Percentiles rank a stretch among this genome's conserved stretches.
Evolutionary conservation across 2,888 invertebrate species (phyloP).

Genomic region (Agrochola circellaris): DNA sequence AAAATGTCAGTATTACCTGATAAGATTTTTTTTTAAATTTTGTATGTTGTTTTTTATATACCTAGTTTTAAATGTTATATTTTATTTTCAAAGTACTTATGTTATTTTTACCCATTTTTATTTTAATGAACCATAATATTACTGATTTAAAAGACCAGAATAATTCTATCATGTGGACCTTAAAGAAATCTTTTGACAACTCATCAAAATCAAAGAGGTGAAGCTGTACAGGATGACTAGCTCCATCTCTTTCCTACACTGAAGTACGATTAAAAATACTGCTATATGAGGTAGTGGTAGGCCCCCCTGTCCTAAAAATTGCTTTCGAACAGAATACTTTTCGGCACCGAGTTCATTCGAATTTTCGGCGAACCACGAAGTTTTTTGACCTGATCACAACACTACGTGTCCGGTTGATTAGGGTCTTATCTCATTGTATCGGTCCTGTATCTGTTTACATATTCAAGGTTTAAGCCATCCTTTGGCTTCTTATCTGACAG

Average conservation of each 20-base stretch:
- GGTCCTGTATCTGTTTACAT: slow-evolving; percentile 36
- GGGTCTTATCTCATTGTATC: slow-evolving; percentile 37
- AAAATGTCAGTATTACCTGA: too few relatives aligned
- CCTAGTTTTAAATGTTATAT: too few relatives aligned
- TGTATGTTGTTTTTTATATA: background rate
- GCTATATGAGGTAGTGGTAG: background rate
- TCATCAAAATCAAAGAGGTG: background rate
- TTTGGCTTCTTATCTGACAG: slow-evolving; percentile 15
- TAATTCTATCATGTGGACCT: too few relatives aligned
- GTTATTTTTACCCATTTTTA: background rate
- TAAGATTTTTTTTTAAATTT: background rate
- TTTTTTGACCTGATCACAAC: slow-evolving; percentile 7
- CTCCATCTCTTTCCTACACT: background rate
- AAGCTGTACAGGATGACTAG: background rate
- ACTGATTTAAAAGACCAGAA: background rate
- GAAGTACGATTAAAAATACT: background rate
- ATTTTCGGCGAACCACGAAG: background rate
- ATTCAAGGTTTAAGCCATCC: slow-evolving; percentile 29
- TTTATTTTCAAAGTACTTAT: background rate
- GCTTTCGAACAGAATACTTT: background rate
- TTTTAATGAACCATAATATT: background rate
- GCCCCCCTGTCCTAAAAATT: background rate
- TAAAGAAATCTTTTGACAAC: background rate
- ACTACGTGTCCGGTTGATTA: slow-evolving; percentile 40
- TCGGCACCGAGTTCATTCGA: background rate